Percentiles rank a stretch among this genome's conserved stretches.
Conservation (phyloP, 2,888 invertebrate species). For the Congeria kusceri region DNA sequence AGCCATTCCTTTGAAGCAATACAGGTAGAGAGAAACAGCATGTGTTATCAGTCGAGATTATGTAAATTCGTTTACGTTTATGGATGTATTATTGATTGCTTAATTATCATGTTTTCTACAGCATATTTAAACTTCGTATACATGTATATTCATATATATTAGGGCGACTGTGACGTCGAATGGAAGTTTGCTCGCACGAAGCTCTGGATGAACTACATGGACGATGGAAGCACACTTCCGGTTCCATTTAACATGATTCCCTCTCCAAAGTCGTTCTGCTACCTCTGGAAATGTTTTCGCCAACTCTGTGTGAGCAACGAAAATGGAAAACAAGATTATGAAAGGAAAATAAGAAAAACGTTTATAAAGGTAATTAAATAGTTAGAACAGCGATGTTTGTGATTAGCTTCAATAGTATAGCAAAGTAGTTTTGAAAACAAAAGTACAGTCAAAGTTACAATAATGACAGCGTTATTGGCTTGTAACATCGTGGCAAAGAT, state of each 20-base stretch:
- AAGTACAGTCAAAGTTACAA: too few species aligned
- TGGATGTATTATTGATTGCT: too few species aligned
- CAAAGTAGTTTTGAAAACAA: conserved; percentile 1
- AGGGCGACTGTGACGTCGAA: conserved; percentile 88
- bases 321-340: conserved; percentile 71
- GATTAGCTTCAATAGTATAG: too few species aligned
- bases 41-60: background rate
- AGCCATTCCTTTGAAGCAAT: conserved; percentile 91
- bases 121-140: too few species aligned
- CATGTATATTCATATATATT: conserved; percentile 6
- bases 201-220: conserved; percentile 91
- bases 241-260: conserved; percentile 90
- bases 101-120: too few species aligned
- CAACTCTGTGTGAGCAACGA: conserved; percentile 68
- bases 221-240: conserved; percentile 89
- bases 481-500: too few species aligned
- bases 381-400: too few species aligned
- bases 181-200: conserved; percentile 92
- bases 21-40: conserved; percentile 76
- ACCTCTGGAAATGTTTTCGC: conserved; percentile 77
- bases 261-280: conserved; percentile 82
- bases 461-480: too few species aligned
- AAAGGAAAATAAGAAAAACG: conserved; percentile 79
- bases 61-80: too few species aligned
- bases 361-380: conserved; percentile 81